Conservation (phyloP, 2,797 vertebrate genomes). For the Chloroceryle amazona region DNA sequence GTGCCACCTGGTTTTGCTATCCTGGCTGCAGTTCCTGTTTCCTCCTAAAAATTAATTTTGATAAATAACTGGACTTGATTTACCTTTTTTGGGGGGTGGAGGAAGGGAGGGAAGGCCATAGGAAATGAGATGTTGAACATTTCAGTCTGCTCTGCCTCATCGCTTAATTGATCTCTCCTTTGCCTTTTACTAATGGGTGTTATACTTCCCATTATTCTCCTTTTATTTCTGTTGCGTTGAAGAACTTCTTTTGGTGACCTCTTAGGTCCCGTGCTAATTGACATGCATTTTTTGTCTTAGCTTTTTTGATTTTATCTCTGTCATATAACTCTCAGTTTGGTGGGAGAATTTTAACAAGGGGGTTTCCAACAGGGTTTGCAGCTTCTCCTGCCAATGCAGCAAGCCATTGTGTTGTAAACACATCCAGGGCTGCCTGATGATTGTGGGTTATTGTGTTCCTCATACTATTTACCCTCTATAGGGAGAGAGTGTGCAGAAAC, state of each 20-base stretch:
- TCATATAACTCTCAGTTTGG: constrained; percentile 14
- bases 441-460: constrained; percentile 41
- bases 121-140: neutral
- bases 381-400: constrained; percentile 46
- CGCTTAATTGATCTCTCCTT: neutral
- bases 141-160: neutral
- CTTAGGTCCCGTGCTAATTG: neutral
- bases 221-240: neutral
- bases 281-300: neutral
- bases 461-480: constrained; percentile 33
- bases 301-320: constrained; percentile 36
- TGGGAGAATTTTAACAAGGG: constrained; percentile 46
- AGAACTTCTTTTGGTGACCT: neutral
- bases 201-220: neutral
- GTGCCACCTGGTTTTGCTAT: neutral
- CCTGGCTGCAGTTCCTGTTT: neutral
- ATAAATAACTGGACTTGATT: neutral
- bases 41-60: neutral
- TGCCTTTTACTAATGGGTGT: neutral
- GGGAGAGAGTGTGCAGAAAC: constrained; percentile 39
- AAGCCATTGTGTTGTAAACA: constrained; percentile 54
- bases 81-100: neutral
- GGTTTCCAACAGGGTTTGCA: constrained; percentile 45
- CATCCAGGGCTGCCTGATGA: neutral
- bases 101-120: neutral